Conservation (phyloP, 2,888 invertebrate genomes). For the Allolobophora icterica region DNA sequence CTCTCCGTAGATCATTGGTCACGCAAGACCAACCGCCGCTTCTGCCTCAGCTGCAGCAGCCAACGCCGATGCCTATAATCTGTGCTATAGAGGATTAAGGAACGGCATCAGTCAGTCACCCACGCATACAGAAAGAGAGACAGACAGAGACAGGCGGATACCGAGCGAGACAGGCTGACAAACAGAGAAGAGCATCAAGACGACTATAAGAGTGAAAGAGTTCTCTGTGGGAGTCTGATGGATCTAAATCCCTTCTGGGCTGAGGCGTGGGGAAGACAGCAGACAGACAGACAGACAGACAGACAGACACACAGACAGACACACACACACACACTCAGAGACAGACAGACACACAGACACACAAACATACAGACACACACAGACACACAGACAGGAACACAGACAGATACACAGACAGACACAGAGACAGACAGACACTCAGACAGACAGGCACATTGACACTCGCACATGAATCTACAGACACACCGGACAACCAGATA, state of each 20-base stretch:
- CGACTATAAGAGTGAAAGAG: background rate
- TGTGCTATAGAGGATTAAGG: background rate
- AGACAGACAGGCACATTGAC: background rate
- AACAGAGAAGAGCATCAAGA: background rate
- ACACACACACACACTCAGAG: background rate
- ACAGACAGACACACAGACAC: background rate
- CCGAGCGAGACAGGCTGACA: background rate
- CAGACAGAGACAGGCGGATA: no score
- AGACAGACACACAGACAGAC: background rate
- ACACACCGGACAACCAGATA: no score
- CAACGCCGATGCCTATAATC: background rate
- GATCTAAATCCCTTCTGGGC: background rate
- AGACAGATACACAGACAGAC: no score
- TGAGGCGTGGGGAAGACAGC: background rate
- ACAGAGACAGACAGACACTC: no score
- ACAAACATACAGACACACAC: no score
- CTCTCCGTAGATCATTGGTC: background rate
- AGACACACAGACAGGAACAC: no score
- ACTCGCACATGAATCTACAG: background rate
- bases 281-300: background rate
- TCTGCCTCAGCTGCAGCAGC: constrained; percentile 17
- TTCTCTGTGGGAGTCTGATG: background rate
- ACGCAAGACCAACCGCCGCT: background rate
- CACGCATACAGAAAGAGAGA: background rate
- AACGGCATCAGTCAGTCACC: background rate